Conservation (phyloP, 2,113 vertebrate genomes). For the Hydrochoerus hydrochaeris region DNA sequence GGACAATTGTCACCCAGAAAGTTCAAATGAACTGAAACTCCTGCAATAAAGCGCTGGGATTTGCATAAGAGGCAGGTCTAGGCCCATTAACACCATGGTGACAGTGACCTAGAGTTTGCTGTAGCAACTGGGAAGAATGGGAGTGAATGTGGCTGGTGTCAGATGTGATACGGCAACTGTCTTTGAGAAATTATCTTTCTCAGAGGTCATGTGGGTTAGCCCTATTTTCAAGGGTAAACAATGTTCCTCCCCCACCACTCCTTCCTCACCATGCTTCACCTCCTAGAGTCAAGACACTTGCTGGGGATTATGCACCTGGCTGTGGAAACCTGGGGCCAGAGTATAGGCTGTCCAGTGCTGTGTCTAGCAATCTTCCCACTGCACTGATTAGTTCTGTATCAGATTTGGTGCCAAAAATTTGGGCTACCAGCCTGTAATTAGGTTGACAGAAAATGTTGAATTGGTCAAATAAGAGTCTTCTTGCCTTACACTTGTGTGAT, state of each 20-base stretch:
- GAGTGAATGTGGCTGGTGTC: neutral
- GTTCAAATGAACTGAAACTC: neutral
- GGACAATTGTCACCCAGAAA: conserved; percentile 8
- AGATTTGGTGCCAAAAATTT: neutral
- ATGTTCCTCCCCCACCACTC: neutral
- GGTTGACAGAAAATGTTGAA: neutral
- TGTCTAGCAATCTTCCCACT: neutral
- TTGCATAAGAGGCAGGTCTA: neutral
- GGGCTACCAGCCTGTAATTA: neutral
- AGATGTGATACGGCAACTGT: neutral
- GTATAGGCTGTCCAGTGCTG: neutral
- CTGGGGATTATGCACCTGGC: neutral
- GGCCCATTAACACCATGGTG: neutral
- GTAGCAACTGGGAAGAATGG: neutral
- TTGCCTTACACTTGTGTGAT: neutral
- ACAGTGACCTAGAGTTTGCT: neutral
- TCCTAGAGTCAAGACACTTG: neutral
- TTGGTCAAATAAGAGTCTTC: neutral
- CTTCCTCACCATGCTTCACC: too few relatives aligned
- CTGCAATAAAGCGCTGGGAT: neutral
- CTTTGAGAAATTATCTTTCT: neutral
- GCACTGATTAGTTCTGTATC: neutral
- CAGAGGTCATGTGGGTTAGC: neutral
- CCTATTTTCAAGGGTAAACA: neutral
- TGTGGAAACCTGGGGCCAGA: neutral